Evolutionary conservation across 2,888 invertebrate genomes (phyloP).

Genomic region (Drosophila acutilabella): DNA sequence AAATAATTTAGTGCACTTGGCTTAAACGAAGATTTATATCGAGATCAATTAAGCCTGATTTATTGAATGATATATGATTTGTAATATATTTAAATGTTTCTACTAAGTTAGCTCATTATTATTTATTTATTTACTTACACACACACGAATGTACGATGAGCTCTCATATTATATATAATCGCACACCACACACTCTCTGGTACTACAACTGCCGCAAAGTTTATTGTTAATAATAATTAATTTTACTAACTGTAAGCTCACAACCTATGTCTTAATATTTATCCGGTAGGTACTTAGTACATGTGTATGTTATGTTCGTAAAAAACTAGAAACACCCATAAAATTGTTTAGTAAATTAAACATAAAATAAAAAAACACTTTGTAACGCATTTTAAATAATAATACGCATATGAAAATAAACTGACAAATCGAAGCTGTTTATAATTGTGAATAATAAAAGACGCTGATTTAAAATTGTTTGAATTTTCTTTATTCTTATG

Average conservation of each 20-base stretch:
- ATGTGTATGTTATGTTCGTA: constrained; percentile 43
- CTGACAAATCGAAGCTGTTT: neutral
- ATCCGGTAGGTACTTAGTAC: constrained; percentile 63
- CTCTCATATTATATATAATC: constrained; percentile 12
- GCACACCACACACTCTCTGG: constrained; percentile 32
- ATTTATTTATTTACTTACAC: constrained; percentile 49
- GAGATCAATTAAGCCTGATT: constrained; percentile 19
- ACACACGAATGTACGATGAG: constrained; percentile 3
- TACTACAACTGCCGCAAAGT: constrained; percentile 50
- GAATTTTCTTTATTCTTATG: constrained; percentile 67
- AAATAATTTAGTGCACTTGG: constrained; percentile 46
- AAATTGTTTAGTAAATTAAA: constrained; percentile 26
- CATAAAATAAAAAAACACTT: constrained; percentile 14
- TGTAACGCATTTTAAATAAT: constrained; percentile 36
- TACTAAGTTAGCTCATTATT: constrained; percentile 48
- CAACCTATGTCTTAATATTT: constrained; percentile 30
- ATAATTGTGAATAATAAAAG: constrained; percentile 36
- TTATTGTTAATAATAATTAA: constrained; percentile 35
- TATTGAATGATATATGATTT: constrained; percentile 23
- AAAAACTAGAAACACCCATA: constrained; percentile 14
- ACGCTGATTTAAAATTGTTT: constrained; percentile 58
- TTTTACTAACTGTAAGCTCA: constrained; percentile 12
- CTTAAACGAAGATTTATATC: constrained; percentile 17
- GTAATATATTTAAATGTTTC: constrained; percentile 33
- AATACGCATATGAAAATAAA: constrained; percentile 11